Base-by-base conservation (phyloP, 2,888 invertebrate species). In the Apodemia mormo region DNA sequence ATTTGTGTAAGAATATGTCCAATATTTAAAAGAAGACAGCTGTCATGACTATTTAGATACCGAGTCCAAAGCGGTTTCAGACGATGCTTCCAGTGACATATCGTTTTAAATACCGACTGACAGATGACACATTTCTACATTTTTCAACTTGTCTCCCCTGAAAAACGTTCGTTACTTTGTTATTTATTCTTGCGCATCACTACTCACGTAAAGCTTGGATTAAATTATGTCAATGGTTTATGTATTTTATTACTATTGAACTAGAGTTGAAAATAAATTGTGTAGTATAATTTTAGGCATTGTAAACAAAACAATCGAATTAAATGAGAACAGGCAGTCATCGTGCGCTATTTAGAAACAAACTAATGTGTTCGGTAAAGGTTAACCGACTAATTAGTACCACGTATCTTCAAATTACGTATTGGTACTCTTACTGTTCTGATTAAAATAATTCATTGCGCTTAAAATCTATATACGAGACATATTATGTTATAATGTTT, bases 91-190 rank as follows among this genome's bases (percentile, higher is more conserved):
- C 79, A 90, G 89, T 90, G 92, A 92, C 92, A 92, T 91, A 92
- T 92, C 88, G 91, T 85, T 90, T 88, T 93, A 92, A 93, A 93
- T 88, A 85, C 89, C 92, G 83, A 91, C 86, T 92, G 93, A 93
- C 93, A 93, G 92, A 89, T 91, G 93, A 93, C 93, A 93, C 92
- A 90, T 93, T 91, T 92, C 89, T 87, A 91, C 92, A 92, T 92
- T 91, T 91, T 89, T 92, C 90, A 92, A 92, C 92, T 92, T 92
- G 92, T 92, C 90, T 85, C 84, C 88, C 87, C 87, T 91, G 89
- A 90, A 90, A 92, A 89, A 91, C 81, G 77, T 77, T 75, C 78
- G 78, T 79, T 78, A 73, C 81, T 82, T 79, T 86, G 86, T 85
- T 85, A 86, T 89, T 88, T 90, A 86, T 88, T 87, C 87, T 86